A percentile compares a stretch with the other conserved stretches of the same genome.
Evolutionary conservation across 2,113 vertebrate genomes (phyloP).

Genomic region (Peromyscus maniculatus): DNA sequence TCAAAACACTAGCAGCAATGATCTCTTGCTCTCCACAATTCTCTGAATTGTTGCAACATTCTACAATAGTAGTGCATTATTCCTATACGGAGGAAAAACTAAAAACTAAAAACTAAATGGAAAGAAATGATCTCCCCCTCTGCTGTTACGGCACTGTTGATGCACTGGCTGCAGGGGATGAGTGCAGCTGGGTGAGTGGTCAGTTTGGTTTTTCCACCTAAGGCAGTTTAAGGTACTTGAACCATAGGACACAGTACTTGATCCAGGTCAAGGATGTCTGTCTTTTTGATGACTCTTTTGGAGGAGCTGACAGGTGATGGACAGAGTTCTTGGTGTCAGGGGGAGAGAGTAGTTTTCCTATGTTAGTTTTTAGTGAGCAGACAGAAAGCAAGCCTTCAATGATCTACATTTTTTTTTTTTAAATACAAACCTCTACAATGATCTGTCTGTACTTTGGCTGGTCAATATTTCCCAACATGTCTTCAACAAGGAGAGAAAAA

Average conservation of each 20-base stretch:
- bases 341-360: background rate
- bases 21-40: slow-evolving; percentile 1
- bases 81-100: background rate
- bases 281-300: background rate
- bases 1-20: background rate
- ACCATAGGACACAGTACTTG: background rate
- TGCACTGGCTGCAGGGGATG: background rate
- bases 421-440: slow-evolving; percentile 94
- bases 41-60: slow-evolving; percentile 16
- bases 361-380: background rate
- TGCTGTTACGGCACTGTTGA: background rate
- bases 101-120: background rate
- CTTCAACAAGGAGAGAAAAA: slow-evolving; percentile 99
- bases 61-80: background rate
- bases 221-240: background rate
- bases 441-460: slow-evolving; percentile 97
- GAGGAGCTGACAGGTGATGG: background rate
- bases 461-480: slow-evolving; percentile 95
- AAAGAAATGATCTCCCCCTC: background rate
- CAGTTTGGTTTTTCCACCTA: too few relatives aligned
- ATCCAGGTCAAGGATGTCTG: background rate
- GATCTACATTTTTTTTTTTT: background rate
- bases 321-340: background rate
- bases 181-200: background rate
- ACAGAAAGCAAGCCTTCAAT: background rate